Evolutionary conservation across 2,797 vertebrate genomes (phyloP).

Genomic region (Avahi laniger): DNA sequence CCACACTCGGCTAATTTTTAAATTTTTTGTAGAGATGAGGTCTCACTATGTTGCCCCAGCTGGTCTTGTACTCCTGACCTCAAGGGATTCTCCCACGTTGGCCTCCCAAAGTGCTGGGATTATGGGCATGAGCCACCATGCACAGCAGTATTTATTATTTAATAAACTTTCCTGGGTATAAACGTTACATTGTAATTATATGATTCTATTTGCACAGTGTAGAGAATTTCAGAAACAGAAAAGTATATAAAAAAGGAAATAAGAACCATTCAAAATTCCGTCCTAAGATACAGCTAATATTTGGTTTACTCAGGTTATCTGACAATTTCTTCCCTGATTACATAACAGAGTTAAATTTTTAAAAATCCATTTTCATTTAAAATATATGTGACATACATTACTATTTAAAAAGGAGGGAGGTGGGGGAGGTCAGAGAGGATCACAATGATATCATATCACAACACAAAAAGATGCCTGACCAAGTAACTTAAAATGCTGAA

Average conservation of each 20-base stretch:
- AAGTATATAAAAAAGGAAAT: not conserved
- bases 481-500: not conserved
- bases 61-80: not conserved
- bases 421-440: not conserved
- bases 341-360: not conserved
- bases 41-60: not conserved
- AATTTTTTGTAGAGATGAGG: not conserved
- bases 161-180: not conserved
- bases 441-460: not conserved
- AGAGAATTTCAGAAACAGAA: conserved; percentile 14
- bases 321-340: not conserved
- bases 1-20: not conserved
- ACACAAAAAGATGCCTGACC: not conserved
- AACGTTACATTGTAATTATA: not conserved
- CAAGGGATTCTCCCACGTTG: not conserved
- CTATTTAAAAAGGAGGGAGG: not conserved
- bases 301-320: not conserved
- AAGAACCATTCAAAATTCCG: not conserved
- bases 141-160: not conserved
- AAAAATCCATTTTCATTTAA: not conserved
- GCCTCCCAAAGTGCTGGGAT: not conserved
- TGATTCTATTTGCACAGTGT: not conserved
- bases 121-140: too few species aligned
- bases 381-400: not conserved
- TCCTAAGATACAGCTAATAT: not conserved